Evolutionary conservation across 2,888 invertebrate species (phyloP).

Genomic region (Cephus pulcher): DNA sequence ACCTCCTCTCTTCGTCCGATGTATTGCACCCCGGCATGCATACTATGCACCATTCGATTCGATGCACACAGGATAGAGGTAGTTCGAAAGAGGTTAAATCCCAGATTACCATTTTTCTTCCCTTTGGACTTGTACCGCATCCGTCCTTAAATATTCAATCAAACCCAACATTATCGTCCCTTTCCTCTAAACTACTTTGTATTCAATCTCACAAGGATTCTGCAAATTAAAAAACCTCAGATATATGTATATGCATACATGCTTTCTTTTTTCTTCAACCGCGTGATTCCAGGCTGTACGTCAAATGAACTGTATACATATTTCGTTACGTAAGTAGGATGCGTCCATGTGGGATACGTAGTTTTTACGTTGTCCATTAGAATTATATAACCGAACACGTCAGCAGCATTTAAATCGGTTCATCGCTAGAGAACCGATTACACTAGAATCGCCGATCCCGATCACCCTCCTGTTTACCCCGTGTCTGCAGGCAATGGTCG

Average conservation of each 20-base stretch:
- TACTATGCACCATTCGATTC: constrained; percentile 39
- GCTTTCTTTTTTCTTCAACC: neutral
- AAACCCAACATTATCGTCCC: neutral
- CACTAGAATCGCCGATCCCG: neutral
- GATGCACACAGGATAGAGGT: constrained; percentile 44
- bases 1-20: constrained; percentile 23
- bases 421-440: neutral
- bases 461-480: neutral
- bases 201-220: neutral
- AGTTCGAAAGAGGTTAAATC: constrained; percentile 36
- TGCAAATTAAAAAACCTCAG: neutral
- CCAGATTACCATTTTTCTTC: constrained; percentile 27
- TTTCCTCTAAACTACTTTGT: neutral
- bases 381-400: neutral
- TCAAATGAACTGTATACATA: neutral
- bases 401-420: neutral
- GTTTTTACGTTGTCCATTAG: too few species aligned
- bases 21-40: constrained; percentile 44
- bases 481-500: constrained; percentile 2
- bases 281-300: neutral
- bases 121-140: constrained; percentile 4
- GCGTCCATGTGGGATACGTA: too few species aligned
- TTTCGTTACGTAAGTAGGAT: neutral
- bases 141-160: neutral
- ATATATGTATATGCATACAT: too few species aligned